Conservation (phyloP, 2,888 invertebrate genomes). For the Rhabditophanes sp. region DNA sequence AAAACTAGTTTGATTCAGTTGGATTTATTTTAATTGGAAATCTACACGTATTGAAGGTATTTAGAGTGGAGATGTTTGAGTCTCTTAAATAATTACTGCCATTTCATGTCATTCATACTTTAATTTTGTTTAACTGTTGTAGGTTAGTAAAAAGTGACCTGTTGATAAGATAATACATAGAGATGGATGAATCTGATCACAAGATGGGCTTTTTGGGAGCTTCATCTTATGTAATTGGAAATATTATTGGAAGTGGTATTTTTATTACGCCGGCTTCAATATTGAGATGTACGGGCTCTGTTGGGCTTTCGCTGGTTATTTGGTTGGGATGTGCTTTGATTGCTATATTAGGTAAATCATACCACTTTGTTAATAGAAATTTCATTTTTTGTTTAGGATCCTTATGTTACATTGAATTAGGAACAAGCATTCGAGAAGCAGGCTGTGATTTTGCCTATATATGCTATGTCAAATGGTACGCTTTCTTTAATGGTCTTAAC, state of each 20-base stretch:
- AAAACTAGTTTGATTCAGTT: too few relatives aligned
- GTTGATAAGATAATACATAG: too few relatives aligned
- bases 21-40: too few relatives aligned
- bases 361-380: neutral
- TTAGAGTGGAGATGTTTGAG: too few relatives aligned
- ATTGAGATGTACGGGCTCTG: slow-evolving; percentile 51
- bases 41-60: too few relatives aligned
- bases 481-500: too few relatives aligned
- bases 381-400: slow-evolving; percentile 19
- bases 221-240: slow-evolving; percentile 26
- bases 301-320: slow-evolving; percentile 74
- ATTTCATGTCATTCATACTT: too few relatives aligned
- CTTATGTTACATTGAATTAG: slow-evolving; percentile 41
- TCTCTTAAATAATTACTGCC: too few relatives aligned
- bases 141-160: too few relatives aligned
- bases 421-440: slow-evolving; percentile 38
- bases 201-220: slow-evolving; percentile 32
- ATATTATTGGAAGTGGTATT: slow-evolving; percentile 36
- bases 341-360: slow-evolving; percentile 27
- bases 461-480: slow-evolving; percentile 29
- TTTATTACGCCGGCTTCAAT: slow-evolving; percentile 31
- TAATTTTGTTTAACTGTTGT: too few relatives aligned
- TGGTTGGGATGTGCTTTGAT: slow-evolving; percentile 73
- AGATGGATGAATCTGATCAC: too few relatives aligned
- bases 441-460: slow-evolving; percentile 43